Base-by-base conservation (phyloP, 2,797 vertebrate species). In the Sylvilagus floridanus region DNA sequence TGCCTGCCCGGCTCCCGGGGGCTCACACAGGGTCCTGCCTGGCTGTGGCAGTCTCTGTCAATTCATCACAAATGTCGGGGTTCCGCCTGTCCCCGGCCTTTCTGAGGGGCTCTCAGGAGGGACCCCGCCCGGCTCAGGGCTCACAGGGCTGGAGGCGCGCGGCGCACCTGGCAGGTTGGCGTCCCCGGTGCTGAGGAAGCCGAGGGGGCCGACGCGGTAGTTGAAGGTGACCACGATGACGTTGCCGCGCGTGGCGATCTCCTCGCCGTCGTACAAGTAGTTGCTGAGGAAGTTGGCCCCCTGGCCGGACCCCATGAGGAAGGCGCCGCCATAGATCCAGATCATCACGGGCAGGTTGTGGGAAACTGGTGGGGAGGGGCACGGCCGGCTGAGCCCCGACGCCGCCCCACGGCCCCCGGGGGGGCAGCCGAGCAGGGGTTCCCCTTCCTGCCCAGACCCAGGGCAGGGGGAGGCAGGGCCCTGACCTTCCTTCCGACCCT, bases 121-220 rank as follows among this genome's bases (percentile, higher is more conserved):
- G 26, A 7, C 28, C 52, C 37, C 13, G 0, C 26, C 14, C 9
- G 19, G 28, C 35, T 77, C 54, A n/a, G 84, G 13, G 69, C 77
- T 73, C 54, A 14, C 0, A 2, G 37, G 30, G 16, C 54, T 32
- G 68, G 0, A 7, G 42, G 7, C 0, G 0, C 14, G 17, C n/a
- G 0, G 11, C 68, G 2, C 1, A 99, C 99, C 99, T 94, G 99
- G 99, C 83, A 99, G 7, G 28, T 97, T 98, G 17, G 98, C 32
- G 0, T 99, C 99, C 66, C 99, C 99, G 0, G 99, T 99, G 98
- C 99, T 99, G 95, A 99, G 98, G 98, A 99, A 99, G 73, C 99
- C 99, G 79, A 99, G 97, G 2, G 99, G 97, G 12, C 99, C 99
- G 2, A 99, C 91, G 0, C 99, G 99, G 88, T 99, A 99, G 96